Conservation (phyloP, 2,797 vertebrate genomes). For the Coluber constrictor region DNA sequence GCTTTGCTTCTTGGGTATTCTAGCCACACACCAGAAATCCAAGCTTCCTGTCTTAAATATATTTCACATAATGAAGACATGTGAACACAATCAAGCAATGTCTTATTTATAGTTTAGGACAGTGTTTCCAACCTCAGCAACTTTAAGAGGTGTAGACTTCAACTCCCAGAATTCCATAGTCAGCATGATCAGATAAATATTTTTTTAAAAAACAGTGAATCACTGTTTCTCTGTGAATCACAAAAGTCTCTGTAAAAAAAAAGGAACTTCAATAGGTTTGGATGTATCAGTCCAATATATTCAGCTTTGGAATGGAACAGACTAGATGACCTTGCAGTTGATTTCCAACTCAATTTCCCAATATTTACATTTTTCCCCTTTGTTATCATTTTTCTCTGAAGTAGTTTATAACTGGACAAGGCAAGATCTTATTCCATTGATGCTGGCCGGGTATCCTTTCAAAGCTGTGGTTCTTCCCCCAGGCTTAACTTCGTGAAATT, state of each 20-base stretch:
- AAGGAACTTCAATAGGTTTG: neutral
- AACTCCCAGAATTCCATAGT: neutral
- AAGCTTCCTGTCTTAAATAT: neutral
- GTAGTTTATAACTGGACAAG: constrained; percentile 42
- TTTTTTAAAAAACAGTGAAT: constrained; percentile 12
- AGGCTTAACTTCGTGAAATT: constrained; percentile 55
- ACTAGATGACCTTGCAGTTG: constrained; percentile 23
- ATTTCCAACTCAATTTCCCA: constrained; percentile 15
- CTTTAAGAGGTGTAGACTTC: neutral
- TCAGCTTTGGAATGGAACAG: constrained; percentile 3
- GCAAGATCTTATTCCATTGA: constrained; percentile 56
- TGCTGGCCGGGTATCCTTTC: constrained; percentile 54
- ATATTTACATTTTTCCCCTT: constrained; percentile 42
- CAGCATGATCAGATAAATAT: constrained; percentile 1
- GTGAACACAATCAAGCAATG: neutral
- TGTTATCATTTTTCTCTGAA: constrained; percentile 57
- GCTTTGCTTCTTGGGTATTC: neutral
- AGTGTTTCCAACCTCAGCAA: neutral
- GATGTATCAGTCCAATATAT: neutral
- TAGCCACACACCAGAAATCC: neutral
- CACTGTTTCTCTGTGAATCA: no score
- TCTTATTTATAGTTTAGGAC: neutral
- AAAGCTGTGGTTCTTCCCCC: constrained; percentile 56
- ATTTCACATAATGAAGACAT: neutral
- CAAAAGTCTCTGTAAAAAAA: neutral